Evolutionary conservation across 2,113 vertebrate genomes (phyloP).

Genomic region (Bostrychus sinensis): DNA sequence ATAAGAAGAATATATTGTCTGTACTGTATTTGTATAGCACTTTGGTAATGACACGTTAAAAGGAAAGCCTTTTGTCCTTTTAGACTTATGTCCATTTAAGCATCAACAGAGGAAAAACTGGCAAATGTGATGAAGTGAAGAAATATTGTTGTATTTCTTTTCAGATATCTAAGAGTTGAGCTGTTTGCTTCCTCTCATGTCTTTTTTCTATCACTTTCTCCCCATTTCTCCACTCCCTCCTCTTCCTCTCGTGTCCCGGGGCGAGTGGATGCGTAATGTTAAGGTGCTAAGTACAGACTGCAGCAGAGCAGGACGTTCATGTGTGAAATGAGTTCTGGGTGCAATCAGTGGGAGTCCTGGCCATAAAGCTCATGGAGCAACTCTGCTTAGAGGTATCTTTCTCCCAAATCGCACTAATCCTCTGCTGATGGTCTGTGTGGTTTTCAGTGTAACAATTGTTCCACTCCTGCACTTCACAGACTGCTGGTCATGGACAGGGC

Average conservation of each 20-base stretch:
- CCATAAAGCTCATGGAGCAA: constrained; percentile 63
- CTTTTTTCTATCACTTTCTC: constrained; percentile 16
- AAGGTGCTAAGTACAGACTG: constrained; percentile 69
- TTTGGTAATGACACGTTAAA: too few relatives aligned
- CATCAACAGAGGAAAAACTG: too few relatives aligned
- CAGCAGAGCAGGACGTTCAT: constrained; percentile 65
- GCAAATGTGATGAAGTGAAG: too few relatives aligned
- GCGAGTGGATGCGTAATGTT: constrained; percentile 70
- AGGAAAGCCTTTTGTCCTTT: too few relatives aligned
- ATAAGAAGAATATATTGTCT: too few relatives aligned
- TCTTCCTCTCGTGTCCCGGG: constrained; percentile 60
- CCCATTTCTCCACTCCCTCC: constrained; percentile 1
- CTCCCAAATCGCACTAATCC: constrained; percentile 52
- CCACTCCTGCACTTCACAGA: constrained; percentile 39
- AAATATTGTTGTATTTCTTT: neutral
- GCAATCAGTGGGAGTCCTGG: constrained; percentile 70
- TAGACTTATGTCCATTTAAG: too few relatives aligned
- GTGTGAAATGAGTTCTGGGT: constrained; percentile 78
- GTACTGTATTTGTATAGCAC: neutral
- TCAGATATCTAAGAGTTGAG: neutral
- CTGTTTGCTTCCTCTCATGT: neutral
- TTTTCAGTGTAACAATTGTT: constrained; percentile 34
- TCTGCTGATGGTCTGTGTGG: constrained; percentile 43
- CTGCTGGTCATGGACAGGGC: constrained; percentile 13
- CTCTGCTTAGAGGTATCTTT: constrained; percentile 68